Evolutionary conservation across 2,888 invertebrate species (phyloP), one percentile per base, ranked within the genome.

Genomic region (Epinotia brunnichana): DNA sequence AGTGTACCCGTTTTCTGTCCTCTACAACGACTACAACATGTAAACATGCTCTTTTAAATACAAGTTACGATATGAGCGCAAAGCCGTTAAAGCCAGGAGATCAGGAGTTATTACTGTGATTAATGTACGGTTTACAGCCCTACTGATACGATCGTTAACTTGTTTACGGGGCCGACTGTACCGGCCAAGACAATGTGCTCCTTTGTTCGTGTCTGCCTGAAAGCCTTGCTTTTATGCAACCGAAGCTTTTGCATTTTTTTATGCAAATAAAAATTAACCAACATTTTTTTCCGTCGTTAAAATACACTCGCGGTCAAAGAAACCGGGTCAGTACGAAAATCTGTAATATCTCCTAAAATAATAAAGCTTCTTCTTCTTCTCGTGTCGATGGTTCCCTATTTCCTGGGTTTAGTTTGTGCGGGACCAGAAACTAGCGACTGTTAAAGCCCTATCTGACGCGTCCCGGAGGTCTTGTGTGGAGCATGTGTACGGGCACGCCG

Each of bases 81-180:
- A 66, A 60, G 59, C 53, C 62, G 48, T 68, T 72, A 72, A 29
- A n/a, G 44, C 54, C 17, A 54, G 44, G 13, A 71, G 62, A 72
- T 68, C 72, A 57, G 56, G 54, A 62, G 68, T 73, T 73, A 73
- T 67, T 68, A 53, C 72, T 2, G 24, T 62, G 56, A 73, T 68
- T 73, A 73, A 73, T 63, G 72, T 67, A 56, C 61, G 57, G 51
- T 68, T 73, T 73, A 73, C 39, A 35, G 61, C 48, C 35, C 54
- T n/a, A 19, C 24, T 69, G 59, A 53, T 51, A 51, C 39, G 57
- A 24, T 13, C 60, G 60, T 60, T 60, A 70, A 60, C 67, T 67
- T 67, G 67, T 72, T 72, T 72, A 72, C 54, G 71, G 54, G 35
- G 35, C 44, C 15, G 69, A 62, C 66, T 71, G 66, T 71, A 61